Conservation (phyloP, 2,113 vertebrate species). For the Mohoua ochrocephala region DNA sequence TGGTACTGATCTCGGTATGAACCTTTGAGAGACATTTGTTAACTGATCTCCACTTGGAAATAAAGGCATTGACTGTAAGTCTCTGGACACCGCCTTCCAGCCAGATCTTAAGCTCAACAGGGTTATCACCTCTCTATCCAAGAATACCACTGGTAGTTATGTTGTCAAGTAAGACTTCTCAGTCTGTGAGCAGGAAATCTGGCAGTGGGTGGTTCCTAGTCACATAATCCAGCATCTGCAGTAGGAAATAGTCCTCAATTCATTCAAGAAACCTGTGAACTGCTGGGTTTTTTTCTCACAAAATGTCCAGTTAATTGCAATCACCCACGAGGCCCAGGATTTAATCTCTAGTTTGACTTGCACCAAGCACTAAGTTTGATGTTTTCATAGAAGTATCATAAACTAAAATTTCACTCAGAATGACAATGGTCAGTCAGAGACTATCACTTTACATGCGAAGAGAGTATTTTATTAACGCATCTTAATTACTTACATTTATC, state of each 20-base stretch:
- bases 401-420: not conserved
- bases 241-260: not conserved
- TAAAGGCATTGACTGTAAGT: not conserved
- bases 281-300: not conserved
- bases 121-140: not conserved
- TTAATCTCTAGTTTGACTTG: not conserved
- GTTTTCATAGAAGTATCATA: not conserved
- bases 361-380: not conserved
- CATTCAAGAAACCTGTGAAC: not conserved
- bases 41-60: not conserved
- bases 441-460: not conserved
- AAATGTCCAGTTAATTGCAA: not conserved
- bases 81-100: not conserved
- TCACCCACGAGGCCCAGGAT: not conserved
- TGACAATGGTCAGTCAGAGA: not conserved
- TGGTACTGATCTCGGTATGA: not conserved
- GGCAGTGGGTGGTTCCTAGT: not conserved
- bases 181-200: not conserved
- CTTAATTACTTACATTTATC: not conserved
- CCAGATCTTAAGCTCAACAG: not conserved
- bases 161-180: not conserved
- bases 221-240: not conserved
- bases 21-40: not conserved
- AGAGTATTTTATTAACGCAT: not conserved
- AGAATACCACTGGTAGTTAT: not conserved